Percentiles rank a stretch among this genome's conserved stretches.
These are phyloP conservation scores for Irena cyanogastra DNA, from an alignment of 2,113 vertebrate species.

Conservation along the genomic window DNA sequence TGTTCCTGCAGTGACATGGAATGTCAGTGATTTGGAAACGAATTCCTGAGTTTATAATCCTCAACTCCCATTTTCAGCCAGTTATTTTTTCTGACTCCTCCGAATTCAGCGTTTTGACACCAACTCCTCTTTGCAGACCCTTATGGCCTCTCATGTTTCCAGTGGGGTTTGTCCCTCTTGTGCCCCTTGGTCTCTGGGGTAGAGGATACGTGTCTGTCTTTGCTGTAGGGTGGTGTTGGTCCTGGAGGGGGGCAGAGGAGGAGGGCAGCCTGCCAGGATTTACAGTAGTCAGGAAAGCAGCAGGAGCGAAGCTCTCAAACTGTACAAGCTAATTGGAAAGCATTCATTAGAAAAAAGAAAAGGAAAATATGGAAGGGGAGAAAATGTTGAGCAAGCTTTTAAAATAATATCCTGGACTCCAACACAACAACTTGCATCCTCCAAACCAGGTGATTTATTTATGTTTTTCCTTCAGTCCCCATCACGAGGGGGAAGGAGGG, in stretches of 20 bases:
- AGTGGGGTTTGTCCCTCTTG: not conserved
- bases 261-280: constrained; percentile 1
- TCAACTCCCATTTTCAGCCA: not conserved
- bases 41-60: not conserved
- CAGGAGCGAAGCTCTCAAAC: not conserved
- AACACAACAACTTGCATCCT: not conserved
- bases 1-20: constrained; percentile 41
- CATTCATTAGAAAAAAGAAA: not conserved
- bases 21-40: not conserved
- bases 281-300: constrained; percentile 28
- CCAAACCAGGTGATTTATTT: not conserved
- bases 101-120: not conserved
- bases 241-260: not conserved
- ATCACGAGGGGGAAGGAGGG: not conserved
- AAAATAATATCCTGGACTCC: not conserved
- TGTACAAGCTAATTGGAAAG: not conserved
- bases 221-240: not conserved
- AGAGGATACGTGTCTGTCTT: not conserved
- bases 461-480: not conserved
- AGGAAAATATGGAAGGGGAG: not conserved
- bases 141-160: not conserved
- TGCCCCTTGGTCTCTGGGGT: not conserved
- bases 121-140: not conserved
- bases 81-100: not conserved
- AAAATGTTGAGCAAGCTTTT: not conserved